Conservation (phyloP, 2,888 invertebrate species). For the Troides aeacus region DNA sequence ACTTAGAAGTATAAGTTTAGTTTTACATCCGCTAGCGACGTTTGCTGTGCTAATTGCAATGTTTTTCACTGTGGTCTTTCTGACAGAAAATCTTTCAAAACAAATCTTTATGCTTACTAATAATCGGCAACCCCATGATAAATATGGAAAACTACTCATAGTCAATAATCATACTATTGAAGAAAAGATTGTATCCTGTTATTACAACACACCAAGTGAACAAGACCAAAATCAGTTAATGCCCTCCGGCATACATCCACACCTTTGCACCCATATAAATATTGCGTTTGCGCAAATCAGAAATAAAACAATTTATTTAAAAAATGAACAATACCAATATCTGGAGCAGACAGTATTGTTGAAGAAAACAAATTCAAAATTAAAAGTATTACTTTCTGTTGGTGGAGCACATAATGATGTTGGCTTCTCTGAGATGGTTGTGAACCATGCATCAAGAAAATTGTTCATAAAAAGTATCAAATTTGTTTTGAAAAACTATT, state of each 20-base stretch:
- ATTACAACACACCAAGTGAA: slow-evolving; percentile 81
- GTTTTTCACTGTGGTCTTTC: slow-evolving; percentile 9
- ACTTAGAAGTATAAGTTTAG: background rate
- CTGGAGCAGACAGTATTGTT: slow-evolving; percentile 71
- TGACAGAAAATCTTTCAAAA: background rate
- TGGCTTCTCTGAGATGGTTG: slow-evolving; percentile 87
- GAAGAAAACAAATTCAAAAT: slow-evolving; percentile 80
- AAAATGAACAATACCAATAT: slow-evolving; percentile 55
- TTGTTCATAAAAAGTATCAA: slow-evolving; percentile 79
- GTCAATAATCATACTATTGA: background rate
- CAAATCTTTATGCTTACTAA: background rate
- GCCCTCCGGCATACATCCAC: slow-evolving; percentile 82
- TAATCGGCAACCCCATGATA: background rate
- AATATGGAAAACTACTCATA: background rate
- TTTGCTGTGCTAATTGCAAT: slow-evolving; percentile 10
- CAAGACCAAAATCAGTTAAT: slow-evolving; percentile 55
- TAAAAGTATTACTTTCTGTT: slow-evolving; percentile 89
- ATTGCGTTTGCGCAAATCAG: slow-evolving; percentile 85
- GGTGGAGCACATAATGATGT: slow-evolving; percentile 81
- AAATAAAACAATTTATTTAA: slow-evolving; percentile 81
- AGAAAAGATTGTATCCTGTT: slow-evolving; percentile 79
- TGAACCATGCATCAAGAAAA: slow-evolving; percentile 85
- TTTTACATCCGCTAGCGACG: background rate
- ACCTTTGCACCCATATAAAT: slow-evolving; percentile 91
- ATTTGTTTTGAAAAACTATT: slow-evolving; percentile 71